A percentile compares a stretch with the other conserved stretches of the same genome.
Conservation (phyloP, 2,888 invertebrate genomes). For the Pseudococcus jackbeardsleyi region DNA sequence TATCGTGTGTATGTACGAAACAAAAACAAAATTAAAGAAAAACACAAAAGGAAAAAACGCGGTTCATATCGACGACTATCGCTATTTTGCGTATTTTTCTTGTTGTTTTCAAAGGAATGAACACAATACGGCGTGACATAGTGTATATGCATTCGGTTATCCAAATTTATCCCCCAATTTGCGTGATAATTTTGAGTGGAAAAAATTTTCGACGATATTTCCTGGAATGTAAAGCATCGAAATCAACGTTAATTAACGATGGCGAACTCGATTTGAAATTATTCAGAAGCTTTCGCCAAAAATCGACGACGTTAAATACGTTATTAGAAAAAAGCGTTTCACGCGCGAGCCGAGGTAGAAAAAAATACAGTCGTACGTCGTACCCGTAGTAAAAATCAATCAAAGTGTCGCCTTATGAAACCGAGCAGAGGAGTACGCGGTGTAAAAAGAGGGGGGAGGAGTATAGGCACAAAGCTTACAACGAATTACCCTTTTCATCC, state of each 20-base stretch:
- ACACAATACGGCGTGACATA: constrained; percentile 15
- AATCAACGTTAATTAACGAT: not conserved
- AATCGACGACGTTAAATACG: not conserved
- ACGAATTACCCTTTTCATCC: constrained; percentile 22
- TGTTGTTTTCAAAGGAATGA: not conserved
- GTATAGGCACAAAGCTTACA: constrained; percentile 10
- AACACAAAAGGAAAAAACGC: not conserved
- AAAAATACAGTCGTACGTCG: not conserved
- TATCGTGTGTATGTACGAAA: not conserved
- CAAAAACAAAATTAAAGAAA: not conserved
- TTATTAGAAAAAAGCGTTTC: not conserved
- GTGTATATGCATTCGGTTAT: not conserved
- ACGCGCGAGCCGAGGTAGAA: not conserved
- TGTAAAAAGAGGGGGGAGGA: not conserved
- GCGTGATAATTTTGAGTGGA: not conserved
- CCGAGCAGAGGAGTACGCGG: not conserved
- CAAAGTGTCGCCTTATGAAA: not conserved
- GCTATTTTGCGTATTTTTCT: not conserved
- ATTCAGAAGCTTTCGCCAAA: no score
- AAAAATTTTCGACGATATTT: not conserved
- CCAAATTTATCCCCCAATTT: not conserved
- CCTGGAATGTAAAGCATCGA: constrained; percentile 6
- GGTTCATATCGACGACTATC: not conserved
- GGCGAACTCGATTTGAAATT: not conserved
- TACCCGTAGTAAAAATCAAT: not conserved